Conservation (phyloP, 2,888 invertebrate species). For the Heteropelma amictum region DNA sequence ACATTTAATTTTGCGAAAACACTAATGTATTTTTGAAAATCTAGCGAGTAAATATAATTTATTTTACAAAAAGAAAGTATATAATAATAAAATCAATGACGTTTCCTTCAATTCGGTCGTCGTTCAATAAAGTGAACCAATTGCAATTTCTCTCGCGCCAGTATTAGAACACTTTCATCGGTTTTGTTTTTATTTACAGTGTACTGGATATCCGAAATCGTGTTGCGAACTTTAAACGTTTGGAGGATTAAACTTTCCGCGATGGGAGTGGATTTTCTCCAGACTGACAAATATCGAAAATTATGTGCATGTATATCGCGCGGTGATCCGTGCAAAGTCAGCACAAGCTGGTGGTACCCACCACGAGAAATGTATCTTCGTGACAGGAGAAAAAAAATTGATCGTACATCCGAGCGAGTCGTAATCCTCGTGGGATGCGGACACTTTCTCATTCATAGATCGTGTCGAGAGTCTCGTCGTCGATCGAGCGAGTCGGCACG, state of each 20-base stretch:
- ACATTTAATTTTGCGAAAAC: too few species aligned
- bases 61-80: too few species aligned
- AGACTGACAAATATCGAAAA: conserved; percentile 15
- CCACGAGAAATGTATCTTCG: conserved; percentile 20
- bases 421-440: conserved; percentile 29
- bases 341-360: not conserved
- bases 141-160: not conserved
- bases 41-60: too few species aligned
- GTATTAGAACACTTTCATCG: conserved; percentile 22
- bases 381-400: conserved; percentile 1
- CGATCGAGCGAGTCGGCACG: conserved; percentile 57
- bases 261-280: conserved; percentile 17
- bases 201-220: not conserved
- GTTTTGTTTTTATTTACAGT: not conserved
- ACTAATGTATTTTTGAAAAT: too few species aligned
- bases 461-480: conserved; percentile 43
- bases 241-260: conserved; percentile 33
- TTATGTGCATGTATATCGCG: not conserved
- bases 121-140: too few species aligned
- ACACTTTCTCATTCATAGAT: conserved; percentile 60
- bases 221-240: not conserved
- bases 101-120: too few species aligned
- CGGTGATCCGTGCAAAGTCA: conserved; percentile 19
- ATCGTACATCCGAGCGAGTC: conserved; percentile 56
- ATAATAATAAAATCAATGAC: too few species aligned